Percentiles rank a stretch among this genome's conserved stretches.
Evolutionary conservation across 2,797 vertebrate genomes (phyloP).

Genomic region (Petrocephalus schoutedeni): DNA sequence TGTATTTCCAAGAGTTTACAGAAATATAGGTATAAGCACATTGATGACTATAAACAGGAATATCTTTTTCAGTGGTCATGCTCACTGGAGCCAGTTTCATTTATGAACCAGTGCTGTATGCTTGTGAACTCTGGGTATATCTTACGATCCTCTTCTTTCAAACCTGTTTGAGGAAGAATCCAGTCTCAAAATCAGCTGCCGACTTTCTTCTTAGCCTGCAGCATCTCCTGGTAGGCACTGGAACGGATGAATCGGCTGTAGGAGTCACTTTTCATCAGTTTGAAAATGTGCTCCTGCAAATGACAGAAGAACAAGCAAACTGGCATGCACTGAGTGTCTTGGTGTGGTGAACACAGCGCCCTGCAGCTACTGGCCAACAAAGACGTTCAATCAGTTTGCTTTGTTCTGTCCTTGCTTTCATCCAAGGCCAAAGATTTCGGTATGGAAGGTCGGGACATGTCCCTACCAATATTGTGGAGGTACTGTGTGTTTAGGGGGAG

Average conservation of each 20-base stretch:
- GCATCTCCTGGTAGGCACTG: constrained; percentile 97
- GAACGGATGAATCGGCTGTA: constrained; percentile 98
- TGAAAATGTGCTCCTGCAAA: constrained; percentile 94
- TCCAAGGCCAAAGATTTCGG: neutral
- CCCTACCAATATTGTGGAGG: neutral
- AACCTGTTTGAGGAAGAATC: neutral
- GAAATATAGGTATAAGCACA: neutral
- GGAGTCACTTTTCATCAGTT: constrained; percentile 98
- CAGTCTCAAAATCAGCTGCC: constrained; percentile 5
- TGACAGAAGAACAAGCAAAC: constrained; percentile 19
- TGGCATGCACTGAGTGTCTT: neutral
- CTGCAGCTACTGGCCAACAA: neutral
- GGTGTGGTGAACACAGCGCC: neutral
- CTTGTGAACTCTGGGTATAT: neutral
- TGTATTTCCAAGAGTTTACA: neutral
- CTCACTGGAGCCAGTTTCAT: neutral
- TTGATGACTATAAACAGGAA: neutral
- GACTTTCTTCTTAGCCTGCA: constrained; percentile 99
- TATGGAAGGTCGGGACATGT: neutral
- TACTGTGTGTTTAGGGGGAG: neutral
- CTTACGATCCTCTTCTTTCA: neutral
- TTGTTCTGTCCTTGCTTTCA: neutral
- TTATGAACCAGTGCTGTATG: neutral
- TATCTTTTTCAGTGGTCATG: neutral
- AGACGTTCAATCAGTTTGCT: neutral